Conservation (phyloP, 2,888 invertebrate species). For the Acrocyrtus sp. region DNA sequence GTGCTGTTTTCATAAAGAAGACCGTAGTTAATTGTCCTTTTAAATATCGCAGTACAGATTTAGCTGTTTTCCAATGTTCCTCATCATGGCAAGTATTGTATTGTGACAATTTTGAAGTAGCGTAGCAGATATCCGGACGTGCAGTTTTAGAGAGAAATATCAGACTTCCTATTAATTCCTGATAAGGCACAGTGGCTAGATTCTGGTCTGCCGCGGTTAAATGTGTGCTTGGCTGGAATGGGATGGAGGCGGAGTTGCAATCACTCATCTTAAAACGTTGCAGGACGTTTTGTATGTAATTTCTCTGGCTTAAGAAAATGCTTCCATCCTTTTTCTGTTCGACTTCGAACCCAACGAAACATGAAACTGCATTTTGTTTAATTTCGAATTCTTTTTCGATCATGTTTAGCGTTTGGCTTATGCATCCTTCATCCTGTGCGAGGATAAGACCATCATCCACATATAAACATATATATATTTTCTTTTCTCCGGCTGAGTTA, state of each 20-base stretch:
- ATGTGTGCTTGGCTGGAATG: constrained; percentile 25
- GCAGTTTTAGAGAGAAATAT: constrained; percentile 56
- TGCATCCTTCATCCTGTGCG: background rate
- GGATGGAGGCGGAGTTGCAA: constrained; percentile 23
- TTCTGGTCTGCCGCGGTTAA: background rate
- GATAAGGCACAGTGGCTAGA: constrained; percentile 42
- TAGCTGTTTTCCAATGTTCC: constrained; percentile 55
- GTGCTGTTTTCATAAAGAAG: constrained; percentile 50
- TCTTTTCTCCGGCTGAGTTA: background rate
- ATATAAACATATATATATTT: background rate
- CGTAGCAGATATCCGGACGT: constrained; percentile 59
- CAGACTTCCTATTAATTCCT: constrained; percentile 57
- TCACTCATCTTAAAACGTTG: constrained; percentile 35
- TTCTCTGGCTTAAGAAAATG: constrained; percentile 37
- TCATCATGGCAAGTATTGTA: constrained; percentile 53
- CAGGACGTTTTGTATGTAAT: constrained; percentile 24
- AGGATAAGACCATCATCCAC: constrained; percentile 28
- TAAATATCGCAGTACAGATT: constrained; percentile 62
- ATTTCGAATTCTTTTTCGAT: constrained; percentile 18
- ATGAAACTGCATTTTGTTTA: constrained; percentile 9
- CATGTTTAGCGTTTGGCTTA: constrained; percentile 3
- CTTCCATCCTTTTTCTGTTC: background rate
- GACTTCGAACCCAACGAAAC: constrained; percentile 39
- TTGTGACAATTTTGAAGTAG: constrained; percentile 55
- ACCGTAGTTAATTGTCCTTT: constrained; percentile 58